Evolutionary conservation across 2,797 vertebrate genomes (phyloP).

Genomic region (Melanotaenia maccullochi): DNA sequence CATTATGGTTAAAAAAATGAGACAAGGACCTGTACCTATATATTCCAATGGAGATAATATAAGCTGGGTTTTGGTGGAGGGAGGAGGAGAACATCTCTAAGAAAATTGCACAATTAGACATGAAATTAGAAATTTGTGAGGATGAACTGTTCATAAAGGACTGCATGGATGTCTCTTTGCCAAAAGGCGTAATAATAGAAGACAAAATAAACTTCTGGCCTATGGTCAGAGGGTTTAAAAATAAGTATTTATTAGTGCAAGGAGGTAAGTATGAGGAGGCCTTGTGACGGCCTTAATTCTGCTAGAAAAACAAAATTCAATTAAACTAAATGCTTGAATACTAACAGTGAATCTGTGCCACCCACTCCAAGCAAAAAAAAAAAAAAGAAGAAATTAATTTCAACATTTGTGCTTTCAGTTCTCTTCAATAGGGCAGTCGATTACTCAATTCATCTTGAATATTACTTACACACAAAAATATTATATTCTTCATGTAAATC

Average conservation of each 20-base stretch:
- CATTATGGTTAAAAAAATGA: slow-evolving; percentile 65
- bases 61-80: slow-evolving; percentile 6
- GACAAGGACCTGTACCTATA: slow-evolving; percentile 53
- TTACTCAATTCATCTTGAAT: slow-evolving; percentile 62
- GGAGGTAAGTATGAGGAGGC: slow-evolving; percentile 1
- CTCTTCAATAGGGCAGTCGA: slow-evolving; percentile 48
- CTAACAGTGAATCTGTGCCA: slow-evolving; percentile 41
- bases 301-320: slow-evolving; percentile 42
- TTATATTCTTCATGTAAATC: slow-evolving; percentile 76
- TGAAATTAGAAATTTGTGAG: slow-evolving; percentile 66
- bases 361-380: slow-evolving; percentile 36
- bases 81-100: slow-evolving; percentile 16
- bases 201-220: slow-evolving; percentile 42
- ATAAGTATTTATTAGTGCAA: slow-evolving; percentile 19
- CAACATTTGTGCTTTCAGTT: slow-evolving; percentile 67
- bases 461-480: slow-evolving; percentile 70
- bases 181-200: slow-evolving; percentile 34
- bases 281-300: slow-evolving; percentile 16
- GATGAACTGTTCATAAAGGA: slow-evolving; percentile 55
- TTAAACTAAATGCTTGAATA: slow-evolving; percentile 45
- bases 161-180: slow-evolving; percentile 36
- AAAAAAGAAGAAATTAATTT: slow-evolving; percentile 56
- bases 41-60: slow-evolving; percentile 37
- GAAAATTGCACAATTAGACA: slow-evolving; percentile 68
- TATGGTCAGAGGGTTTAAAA: slow-evolving; percentile 18